Evolutionary conservation across 2,113 vertebrate species (phyloP).

Genomic region (Prietella phreatophila): DNA sequence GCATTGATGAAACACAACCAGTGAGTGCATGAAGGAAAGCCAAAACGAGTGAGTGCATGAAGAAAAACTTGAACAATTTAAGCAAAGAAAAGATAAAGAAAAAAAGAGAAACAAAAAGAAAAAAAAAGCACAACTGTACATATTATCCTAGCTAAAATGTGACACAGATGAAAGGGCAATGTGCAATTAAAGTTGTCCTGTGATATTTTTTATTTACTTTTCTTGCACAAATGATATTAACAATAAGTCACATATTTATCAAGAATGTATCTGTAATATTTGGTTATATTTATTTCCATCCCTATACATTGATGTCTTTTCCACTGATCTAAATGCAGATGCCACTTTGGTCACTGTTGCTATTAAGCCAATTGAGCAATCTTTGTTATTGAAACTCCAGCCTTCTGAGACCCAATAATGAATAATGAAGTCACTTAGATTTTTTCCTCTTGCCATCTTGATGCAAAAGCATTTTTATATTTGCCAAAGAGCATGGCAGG

Average conservation of each 20-base stretch:
- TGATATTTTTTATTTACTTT: not conserved
- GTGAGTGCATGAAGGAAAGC: constrained; percentile 22
- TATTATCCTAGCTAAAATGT: not conserved
- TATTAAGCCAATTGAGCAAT: not conserved
- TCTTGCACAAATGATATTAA: not conserved
- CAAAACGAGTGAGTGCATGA: not conserved
- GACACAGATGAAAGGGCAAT: not conserved
- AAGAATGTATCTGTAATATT: not conserved
- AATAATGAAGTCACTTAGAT: not conserved
- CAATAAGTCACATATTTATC: not conserved
- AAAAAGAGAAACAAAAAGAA: not conserved
- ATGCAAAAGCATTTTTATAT: not conserved
- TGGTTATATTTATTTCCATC: not conserved
- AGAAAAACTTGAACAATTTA: not conserved
- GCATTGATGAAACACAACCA: constrained; percentile 36
- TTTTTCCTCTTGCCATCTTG: not conserved
- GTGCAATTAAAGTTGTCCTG: not conserved
- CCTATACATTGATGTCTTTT: not conserved
- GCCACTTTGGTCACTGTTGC: not conserved
- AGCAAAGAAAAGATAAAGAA: not conserved
- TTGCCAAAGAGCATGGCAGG: not conserved
- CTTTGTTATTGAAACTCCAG: not conserved
- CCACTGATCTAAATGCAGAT: not conserved
- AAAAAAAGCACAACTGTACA: not conserved
- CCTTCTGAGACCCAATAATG: not conserved